These are phyloP conservation scores for Pedetes capensis DNA, from an alignment of 2,113 vertebrate genomes.

Conservation along the genomic window DNA sequence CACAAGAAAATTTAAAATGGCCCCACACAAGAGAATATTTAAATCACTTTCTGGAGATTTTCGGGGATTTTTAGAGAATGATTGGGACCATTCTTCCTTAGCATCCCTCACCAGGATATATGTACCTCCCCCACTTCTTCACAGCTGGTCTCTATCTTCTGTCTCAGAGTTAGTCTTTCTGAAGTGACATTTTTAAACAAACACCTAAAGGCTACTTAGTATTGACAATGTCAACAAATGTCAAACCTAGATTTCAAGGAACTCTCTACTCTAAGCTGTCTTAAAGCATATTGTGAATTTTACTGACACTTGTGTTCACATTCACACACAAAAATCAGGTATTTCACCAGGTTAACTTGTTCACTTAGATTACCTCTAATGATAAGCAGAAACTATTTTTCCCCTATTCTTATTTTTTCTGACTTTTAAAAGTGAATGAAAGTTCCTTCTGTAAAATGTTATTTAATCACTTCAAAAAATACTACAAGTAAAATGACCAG, in stretches of 20 bases:
- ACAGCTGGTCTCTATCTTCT: neutral
- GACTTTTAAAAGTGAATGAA: slow-evolving; percentile 1
- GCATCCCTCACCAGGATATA: neutral
- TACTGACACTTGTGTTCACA: neutral
- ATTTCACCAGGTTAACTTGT: neutral
- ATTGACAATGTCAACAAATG: slow-evolving; percentile 21
- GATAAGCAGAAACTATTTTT: neutral
- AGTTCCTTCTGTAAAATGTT: neutral
- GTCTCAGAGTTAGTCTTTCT: slow-evolving; percentile 31
- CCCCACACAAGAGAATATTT: slow-evolving; percentile 33
- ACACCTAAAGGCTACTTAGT: neutral
- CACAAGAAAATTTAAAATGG: slow-evolving; percentile 42
- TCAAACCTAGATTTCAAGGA: slow-evolving; percentile 10
- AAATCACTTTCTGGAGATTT: slow-evolving; percentile 16
- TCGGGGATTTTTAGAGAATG: neutral
- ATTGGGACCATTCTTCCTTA: slow-evolving; percentile 4
- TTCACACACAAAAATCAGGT: neutral
- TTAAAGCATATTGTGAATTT: slow-evolving; percentile 19
- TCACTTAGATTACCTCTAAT: slow-evolving; percentile 26
- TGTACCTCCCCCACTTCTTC: neutral
- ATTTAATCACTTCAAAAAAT: neutral
- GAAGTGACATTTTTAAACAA: slow-evolving; percentile 9
- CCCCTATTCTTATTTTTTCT: neutral
- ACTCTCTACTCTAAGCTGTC: neutral
- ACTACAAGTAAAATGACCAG: neutral